These are phyloP conservation scores for Rhynchonycteris naso DNA, from an alignment of 2,797 vertebrate genomes.

Conservation along the genomic window DNA sequence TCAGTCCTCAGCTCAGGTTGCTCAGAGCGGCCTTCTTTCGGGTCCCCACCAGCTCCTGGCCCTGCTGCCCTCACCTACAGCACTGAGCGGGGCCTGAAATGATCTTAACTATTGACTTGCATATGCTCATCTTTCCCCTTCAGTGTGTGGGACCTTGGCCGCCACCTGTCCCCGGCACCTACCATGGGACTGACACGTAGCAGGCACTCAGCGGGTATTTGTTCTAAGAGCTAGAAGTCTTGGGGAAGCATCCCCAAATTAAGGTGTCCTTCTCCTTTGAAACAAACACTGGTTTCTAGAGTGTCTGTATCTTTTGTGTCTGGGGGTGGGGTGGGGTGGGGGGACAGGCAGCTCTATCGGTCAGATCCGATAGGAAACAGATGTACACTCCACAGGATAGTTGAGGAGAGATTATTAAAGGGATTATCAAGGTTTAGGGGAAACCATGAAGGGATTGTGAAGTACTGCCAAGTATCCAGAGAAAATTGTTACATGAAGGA, in stretches of 20 bases:
- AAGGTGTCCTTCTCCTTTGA: neutral
- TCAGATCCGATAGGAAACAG: conserved; percentile 17
- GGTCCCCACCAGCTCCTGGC: neutral
- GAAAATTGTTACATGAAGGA: neutral
- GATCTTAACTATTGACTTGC: neutral
- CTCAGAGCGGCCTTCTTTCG: neutral
- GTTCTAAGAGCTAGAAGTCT: neutral
- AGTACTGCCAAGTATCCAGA: neutral
- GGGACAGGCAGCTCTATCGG: neutral
- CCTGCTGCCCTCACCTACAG: no score
- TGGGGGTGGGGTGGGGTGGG: no score
- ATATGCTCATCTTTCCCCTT: neutral
- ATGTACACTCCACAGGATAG: neutral
- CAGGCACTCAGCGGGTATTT: neutral
- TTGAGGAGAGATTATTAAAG: conserved; percentile 2
- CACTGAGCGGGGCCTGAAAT: neutral
- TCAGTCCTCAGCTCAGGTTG: neutral
- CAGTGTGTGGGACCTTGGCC: neutral
- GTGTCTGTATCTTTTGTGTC: neutral
- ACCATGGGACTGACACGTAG: neutral
- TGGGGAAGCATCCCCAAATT: neutral
- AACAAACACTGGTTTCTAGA: neutral
- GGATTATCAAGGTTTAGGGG: neutral
- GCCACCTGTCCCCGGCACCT: neutral
- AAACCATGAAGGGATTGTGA: neutral